Evolutionary conservation across 2,113 vertebrate genomes (phyloP).

Genomic region (Hepsetus odoe): DNA sequence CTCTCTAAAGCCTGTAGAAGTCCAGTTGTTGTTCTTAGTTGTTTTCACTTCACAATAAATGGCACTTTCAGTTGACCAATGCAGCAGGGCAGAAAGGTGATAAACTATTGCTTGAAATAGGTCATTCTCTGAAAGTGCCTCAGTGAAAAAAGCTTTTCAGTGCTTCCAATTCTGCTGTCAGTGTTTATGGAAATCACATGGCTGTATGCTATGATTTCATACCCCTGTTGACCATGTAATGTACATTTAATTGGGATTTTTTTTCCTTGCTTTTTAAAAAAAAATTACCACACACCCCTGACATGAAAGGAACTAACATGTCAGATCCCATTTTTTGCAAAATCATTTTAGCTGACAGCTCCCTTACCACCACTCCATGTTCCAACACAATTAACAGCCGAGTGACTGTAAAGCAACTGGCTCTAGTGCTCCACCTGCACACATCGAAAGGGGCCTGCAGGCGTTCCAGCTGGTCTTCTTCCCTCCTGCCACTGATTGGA

Average conservation of each 20-base stretch:
- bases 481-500: constrained; percentile 17
- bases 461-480: constrained; percentile 21
- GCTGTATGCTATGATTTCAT: neutral
- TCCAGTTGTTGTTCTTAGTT: neutral
- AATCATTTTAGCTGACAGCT: neutral
- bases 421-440: constrained; percentile 44
- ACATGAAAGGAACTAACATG: neutral
- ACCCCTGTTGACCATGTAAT: neutral
- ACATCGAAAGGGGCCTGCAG: constrained; percentile 38
- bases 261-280: too few relatives aligned
- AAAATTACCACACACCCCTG: neutral
- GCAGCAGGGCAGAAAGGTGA: neutral
- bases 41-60: neutral
- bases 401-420: constrained; percentile 40
- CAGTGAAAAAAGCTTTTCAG: neutral
- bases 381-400: constrained; percentile 33
- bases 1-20: too few relatives aligned
- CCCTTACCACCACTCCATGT: neutral
- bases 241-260: too few relatives aligned
- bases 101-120: neutral
- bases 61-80: too few relatives aligned
- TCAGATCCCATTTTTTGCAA: neutral
- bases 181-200: too few relatives aligned
- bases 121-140: neutral
- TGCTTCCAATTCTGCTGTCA: neutral